Evolutionary conservation across 2,113 vertebrate species (phyloP), one percentile per base, ranked within the genome.

Genomic region (Rhinolophus ferrumequinum): DNA sequence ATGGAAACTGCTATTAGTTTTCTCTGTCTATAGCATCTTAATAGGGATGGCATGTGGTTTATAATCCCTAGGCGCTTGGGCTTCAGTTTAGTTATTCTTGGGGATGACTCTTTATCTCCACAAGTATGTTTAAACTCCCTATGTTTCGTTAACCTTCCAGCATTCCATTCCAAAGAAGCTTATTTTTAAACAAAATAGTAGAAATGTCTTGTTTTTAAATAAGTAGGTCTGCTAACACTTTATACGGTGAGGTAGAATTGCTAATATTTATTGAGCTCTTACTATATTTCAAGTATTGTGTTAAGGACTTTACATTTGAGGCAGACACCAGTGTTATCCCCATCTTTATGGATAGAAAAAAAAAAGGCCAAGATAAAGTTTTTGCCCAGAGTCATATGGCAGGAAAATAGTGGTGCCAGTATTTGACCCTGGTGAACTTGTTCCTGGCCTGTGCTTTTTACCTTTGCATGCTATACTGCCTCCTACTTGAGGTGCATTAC

Each of bases 231-330:
- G 50, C 9, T 77, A 90, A 60, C 26, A 41, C 77, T 76, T 69
- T 83, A 73, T 79, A 72, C 64, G 28, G 41, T 84, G 22, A 72
- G 33, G 5, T 79, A 69, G 35, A 76, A 86, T 90, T 83, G 75
- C 54, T 79, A 22, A 50, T 96, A 56, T n/a, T 96, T 79, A 90
- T 67, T 72, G 60, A 88, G 8, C 6, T 92, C 6, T 94, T 90
- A 64, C 2, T 85, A 4, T 84, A 30, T 54, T 94, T 66, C 18
- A 38, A 30, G 6, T 84, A 28, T 82, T 96, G 56, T 60, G 6
- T 62, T 64, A 90, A 90, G 69, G 18, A 58, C 28, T 94, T 86
- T 30, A n/a, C 2, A 15, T 80, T 24, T 88, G 16, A 88, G 16
- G 21, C 54, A 69, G 66, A 22, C 47, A 52, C 18, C 15, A 56